A percentile compares a stretch with the other conserved stretches of the same genome.
Evolutionary conservation across 53 echinoderm and acorn worm genomes (phyloP).

Genomic region (Luidia sarsii): DNA sequence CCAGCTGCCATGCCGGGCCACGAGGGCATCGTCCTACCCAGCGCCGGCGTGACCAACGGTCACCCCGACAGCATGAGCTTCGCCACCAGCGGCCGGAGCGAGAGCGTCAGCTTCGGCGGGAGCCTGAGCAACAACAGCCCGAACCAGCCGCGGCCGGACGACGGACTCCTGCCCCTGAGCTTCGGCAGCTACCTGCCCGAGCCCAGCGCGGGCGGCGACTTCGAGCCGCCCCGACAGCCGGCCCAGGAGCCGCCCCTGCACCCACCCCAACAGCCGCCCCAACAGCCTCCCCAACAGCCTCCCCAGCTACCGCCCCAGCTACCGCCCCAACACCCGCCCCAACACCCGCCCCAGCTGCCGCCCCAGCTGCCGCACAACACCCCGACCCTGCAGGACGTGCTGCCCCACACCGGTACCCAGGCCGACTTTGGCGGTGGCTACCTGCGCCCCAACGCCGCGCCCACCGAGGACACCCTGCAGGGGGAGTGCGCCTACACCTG

Average conservation of each 20-base stretch:
- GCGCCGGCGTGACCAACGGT: not conserved
- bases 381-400: not conserved
- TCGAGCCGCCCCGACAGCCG: slow-evolving; percentile 10
- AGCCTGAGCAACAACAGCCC: not conserved
- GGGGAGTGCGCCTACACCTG: slow-evolving; percentile 67
- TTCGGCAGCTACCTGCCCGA: slow-evolving; percentile 1
- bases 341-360: not conserved
- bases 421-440: slow-evolving; percentile 14
- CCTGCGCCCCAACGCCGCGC: slow-evolving; percentile 39
- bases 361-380: not conserved
- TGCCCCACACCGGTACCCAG: not conserved
- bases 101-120: not conserved
- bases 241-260: too few species aligned
- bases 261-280: too few species aligned
- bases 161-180: not conserved
- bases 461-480: slow-evolving; percentile 37
- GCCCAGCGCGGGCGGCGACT: not conserved
- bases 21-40: slow-evolving; percentile 4
- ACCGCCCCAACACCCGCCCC: too few species aligned
- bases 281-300: too few species aligned
- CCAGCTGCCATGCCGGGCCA: slow-evolving; percentile 18
- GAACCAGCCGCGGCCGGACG: too few species aligned
- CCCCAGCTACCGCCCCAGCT: not conserved
- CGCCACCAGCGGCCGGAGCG: slow-evolving; percentile 1
- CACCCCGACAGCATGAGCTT: slow-evolving; percentile 10